Evolutionary conservation across 2,888 invertebrate species (phyloP), one percentile per base, ranked within the genome.

Genomic region (Arge pagana): DNA sequence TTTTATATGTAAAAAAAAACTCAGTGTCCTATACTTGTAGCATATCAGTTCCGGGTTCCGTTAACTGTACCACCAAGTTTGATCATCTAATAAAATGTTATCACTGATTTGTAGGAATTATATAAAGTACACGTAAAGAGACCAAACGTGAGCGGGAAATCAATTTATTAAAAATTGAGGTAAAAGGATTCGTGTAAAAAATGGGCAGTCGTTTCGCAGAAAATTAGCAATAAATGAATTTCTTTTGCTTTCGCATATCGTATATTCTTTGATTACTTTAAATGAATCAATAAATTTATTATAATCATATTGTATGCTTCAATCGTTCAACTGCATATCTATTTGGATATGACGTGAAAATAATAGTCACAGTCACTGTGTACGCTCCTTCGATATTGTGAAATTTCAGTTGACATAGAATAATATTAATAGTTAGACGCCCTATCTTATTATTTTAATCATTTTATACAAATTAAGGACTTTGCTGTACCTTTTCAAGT

Each of bases 261-360:
- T 72, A 70, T 72, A 72, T 72, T 68, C 71, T 62, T 71, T 71
- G 70, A 64, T 69, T 71, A 71, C 61, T 66, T 68, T 70, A 66
- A 66, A 57, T 67, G 65, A 68, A 63, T 65, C 45, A 45, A 45
- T 65, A 63, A 64, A 62, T 69, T 65, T 66, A 65, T 69, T 67
- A 68, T 68, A 67, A 67, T 68, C 62, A 65, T 68, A 64, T 64
- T 62, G 67, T 64, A 59, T 65, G 60, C 59, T 59, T 65, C 59
- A 58, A 52, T 59, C 54, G 50, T 62, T 68, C 61, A 60, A 55
- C 63, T 60, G 58, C 54, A 35, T 45, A 23, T 45, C 45, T 45
- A 45, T 45, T 33, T 23, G 21, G 31, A 23, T 33, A 23, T 24
- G 33, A 33, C 19, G 15, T 33, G 21, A 23, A 13, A n/a, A 31